These are phyloP conservation scores for Emydocephalus ijimae DNA, from an alignment of 2,113 vertebrate genomes.

Conservation along the genomic window DNA sequence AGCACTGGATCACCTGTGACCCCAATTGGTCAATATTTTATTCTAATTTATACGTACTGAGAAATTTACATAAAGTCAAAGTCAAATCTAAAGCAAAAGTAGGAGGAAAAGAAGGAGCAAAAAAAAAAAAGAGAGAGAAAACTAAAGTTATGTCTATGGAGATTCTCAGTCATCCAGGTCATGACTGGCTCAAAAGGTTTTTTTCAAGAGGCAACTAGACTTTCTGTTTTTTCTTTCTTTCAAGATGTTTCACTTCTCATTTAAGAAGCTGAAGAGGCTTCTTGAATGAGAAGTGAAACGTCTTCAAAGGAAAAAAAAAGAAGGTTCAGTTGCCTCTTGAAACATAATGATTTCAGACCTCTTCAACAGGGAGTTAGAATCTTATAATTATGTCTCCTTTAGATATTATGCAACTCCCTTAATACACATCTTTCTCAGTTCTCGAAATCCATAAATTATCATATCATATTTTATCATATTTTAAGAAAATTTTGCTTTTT, in stretches of 20 bases:
- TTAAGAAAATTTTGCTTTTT: neutral
- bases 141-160: too few relatives aligned
- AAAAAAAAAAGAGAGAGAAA: neutral
- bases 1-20: neutral
- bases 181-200: too few relatives aligned
- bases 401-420: neutral
- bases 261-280: too few relatives aligned
- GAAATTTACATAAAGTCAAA: neutral
- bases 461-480: neutral
- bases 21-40: neutral
- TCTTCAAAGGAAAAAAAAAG: neutral
- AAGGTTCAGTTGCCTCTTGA: neutral
- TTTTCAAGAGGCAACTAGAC: too few relatives aligned
- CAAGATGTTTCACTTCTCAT: too few relatives aligned
- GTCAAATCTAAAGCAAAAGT: neutral
- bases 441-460: neutral
- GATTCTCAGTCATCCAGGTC: too few relatives aligned
- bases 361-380: neutral
- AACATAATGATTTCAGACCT: neutral
- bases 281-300: too few relatives aligned
- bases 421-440: neutral
- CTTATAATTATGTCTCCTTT: neutral
- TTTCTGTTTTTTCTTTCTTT: too few relatives aligned
- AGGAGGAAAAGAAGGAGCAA: neutral
- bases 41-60: neutral